Base-by-base conservation (phyloP, 2,113 vertebrate genomes). In the Gasterosteus aculeatus region DNA sequence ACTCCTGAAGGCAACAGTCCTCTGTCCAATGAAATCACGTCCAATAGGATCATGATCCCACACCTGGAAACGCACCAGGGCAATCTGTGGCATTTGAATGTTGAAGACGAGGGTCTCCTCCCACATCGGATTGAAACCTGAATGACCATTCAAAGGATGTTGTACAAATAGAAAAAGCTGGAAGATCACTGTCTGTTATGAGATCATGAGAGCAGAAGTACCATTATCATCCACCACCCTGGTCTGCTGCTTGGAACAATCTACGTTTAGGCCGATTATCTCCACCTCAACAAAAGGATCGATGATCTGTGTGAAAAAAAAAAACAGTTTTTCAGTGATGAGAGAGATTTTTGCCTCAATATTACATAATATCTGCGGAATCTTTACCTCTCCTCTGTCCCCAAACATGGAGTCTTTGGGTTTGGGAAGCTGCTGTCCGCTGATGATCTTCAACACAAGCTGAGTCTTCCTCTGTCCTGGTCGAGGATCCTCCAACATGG, bases 61-160 rank as follows among this genome's bases (percentile, higher is more conserved):
- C 82, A 99, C 96, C 0, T 98, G 94, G 90, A 99, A 99, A 7
- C 96, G 95, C 44, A 99, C 94, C 54, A 99, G 92, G 0, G 97
- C 95, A 0, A 98, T 93, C 88, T 97, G 95, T 0, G 98, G 96
- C 98, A 99, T 97, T 77, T 96, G 94, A 1, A 99, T 83, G 0
- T 93, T 95, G 92, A 99, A 99, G 75, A 99, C 95, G 39, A 99
- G 73, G 0, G 97, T 99, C 65, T 98, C 97, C 88, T 99, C 98
- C 98, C 98, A 99, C 97, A 98, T 96, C 1, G 98, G 98, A 88
- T 99, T 99, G 87, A 99, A 99, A 1, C 98, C 97, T 99, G 18
- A 15, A 83, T 3, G 26, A 76, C 42, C 53, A 10, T 3, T 59
- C 18, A 53, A 54, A 26, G 18, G 18, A 46, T 5, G 12, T 60